Evolutionary conservation across 2,888 invertebrate species (phyloP).

Genomic region (Drosophila parthenogenetica): DNA sequence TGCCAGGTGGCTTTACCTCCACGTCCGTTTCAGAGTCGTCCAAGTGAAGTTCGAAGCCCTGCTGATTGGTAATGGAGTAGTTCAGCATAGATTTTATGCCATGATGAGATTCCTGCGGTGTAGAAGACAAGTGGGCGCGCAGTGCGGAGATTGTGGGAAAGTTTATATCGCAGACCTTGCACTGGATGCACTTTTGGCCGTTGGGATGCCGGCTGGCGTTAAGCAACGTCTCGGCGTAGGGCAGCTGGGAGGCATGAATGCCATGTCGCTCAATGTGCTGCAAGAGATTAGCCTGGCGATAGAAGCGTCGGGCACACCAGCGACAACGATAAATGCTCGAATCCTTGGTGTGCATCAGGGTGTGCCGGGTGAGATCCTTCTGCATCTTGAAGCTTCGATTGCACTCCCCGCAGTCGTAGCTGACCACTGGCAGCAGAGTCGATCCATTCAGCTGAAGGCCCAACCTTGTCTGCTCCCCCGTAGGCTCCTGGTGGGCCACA

Average conservation of each 20-base stretch:
- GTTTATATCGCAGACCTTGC: conserved; percentile 76
- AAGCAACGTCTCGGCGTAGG: conserved; percentile 73
- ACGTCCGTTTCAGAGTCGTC: conserved; percentile 84
- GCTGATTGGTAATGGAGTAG: conserved; percentile 83
- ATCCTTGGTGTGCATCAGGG: conserved; percentile 71
- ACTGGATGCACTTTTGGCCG: conserved; percentile 74
- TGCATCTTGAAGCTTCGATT: conserved; percentile 77
- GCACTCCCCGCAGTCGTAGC: conserved; percentile 65
- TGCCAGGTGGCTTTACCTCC: conserved; percentile 59
- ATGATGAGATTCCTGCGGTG: conserved; percentile 54
- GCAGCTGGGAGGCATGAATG: conserved; percentile 62
- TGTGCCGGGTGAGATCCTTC: conserved; percentile 81
- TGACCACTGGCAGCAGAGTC: conserved; percentile 18
- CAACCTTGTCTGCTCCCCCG: neutral
- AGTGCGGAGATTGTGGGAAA: conserved; percentile 68
- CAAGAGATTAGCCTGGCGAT: conserved; percentile 77
- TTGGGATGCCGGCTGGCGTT: conserved; percentile 74
- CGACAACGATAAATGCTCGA: conserved; percentile 78
- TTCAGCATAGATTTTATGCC: conserved; percentile 60
- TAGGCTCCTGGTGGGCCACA: conserved; percentile 40
- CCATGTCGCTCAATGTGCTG: conserved; percentile 79
- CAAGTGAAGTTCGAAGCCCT: conserved; percentile 83
- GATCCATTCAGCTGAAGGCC: conserved; percentile 2
- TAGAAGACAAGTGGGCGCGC: conserved; percentile 64
- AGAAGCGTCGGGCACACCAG: conserved; percentile 82